phyloP scores from a whole-genome alignment of 2,797 vertebrate species.

The Lutra lutra region DNA sequence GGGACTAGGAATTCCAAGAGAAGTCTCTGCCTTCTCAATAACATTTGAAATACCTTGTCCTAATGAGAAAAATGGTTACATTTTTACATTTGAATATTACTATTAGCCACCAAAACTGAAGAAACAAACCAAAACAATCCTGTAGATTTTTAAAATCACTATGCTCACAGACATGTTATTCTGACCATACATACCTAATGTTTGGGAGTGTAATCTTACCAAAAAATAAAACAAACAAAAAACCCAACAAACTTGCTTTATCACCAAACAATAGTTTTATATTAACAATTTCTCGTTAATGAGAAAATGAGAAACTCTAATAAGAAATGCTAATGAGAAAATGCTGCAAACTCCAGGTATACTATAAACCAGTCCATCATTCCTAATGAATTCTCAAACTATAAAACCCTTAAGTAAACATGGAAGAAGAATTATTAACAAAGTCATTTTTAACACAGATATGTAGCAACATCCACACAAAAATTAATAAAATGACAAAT shows the following conservation, averaged over 20 bases:
- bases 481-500: conserved; percentile 34
- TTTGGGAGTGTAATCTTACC: not conserved
- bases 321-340: not conserved
- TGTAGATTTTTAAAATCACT: conserved; percentile 12
- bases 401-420: conserved; percentile 60
- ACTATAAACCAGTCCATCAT: not conserved
- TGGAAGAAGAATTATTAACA: conserved; percentile 22
- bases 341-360: not conserved
- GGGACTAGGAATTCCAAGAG: conserved; percentile 95
- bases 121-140: conserved; percentile 51
- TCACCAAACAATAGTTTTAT: not conserved
- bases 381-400: conserved; percentile 49
- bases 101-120: conserved; percentile 40
- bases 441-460: conserved; percentile 27
- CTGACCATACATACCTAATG: not conserved
- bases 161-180: not conserved
- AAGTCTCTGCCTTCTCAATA: conserved; percentile 97
- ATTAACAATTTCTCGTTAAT: conserved; percentile 35
- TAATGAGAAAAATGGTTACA: conserved; percentile 79
- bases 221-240: not conserved
- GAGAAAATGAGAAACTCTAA: not conserved
- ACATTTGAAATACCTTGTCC: conserved; percentile 97
- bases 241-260: not conserved
- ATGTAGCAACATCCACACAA: not conserved
- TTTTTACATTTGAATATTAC: conserved; percentile 52